Percentiles rank a stretch among this genome's conserved stretches.
These are phyloP conservation scores for Baryphthengus martii DNA, from an alignment of 2,113 vertebrate species.

Conservation along the genomic window DNA sequence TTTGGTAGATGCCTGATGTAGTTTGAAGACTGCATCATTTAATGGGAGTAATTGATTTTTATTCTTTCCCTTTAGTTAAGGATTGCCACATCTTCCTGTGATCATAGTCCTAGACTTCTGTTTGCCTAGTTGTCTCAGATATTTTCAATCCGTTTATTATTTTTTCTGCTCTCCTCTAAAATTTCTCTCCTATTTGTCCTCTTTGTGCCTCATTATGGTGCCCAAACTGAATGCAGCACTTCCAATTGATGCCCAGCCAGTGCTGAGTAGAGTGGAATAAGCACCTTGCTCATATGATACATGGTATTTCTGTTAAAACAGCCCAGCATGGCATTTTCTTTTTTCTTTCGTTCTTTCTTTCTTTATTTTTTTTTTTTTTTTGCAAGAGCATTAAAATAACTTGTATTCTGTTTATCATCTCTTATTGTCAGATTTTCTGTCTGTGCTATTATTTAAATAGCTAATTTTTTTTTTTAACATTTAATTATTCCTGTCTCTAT, in stretches of 20 bases:
- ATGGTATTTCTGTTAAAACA: conserved; percentile 67
- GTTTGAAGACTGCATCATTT: conserved; percentile 2
- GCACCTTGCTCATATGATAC: conserved; percentile 66
- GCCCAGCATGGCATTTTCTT: conserved; percentile 51
- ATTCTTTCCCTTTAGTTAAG: neutral
- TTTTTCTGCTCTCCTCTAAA: conserved; percentile 66
- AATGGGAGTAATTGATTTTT: conserved; percentile 36
- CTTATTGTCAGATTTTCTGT: conserved; percentile 35
- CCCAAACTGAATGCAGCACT: conserved; percentile 66
- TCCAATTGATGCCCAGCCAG: conserved; percentile 67
- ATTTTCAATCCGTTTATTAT: conserved; percentile 58
- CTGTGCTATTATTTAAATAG: conserved; percentile 31
- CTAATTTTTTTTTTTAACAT: neutral
- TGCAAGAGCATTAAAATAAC: conserved; percentile 39
- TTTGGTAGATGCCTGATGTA: neutral
- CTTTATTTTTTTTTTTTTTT: neutral
- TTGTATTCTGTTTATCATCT: conserved; percentile 43
- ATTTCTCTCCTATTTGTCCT: conserved; percentile 67
- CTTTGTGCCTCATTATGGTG: conserved; percentile 67
- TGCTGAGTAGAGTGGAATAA: conserved; percentile 68
- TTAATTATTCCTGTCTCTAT: neutral
- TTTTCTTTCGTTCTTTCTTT: too few relatives aligned
- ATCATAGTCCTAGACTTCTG: conserved; percentile 42
- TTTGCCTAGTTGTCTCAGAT: conserved; percentile 57
- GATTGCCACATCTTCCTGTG: conserved; percentile 5